These are phyloP conservation scores for Notoglanidium macrostoma DNA, from an alignment of 2,797 vertebrate species.

Conservation along the genomic window DNA sequence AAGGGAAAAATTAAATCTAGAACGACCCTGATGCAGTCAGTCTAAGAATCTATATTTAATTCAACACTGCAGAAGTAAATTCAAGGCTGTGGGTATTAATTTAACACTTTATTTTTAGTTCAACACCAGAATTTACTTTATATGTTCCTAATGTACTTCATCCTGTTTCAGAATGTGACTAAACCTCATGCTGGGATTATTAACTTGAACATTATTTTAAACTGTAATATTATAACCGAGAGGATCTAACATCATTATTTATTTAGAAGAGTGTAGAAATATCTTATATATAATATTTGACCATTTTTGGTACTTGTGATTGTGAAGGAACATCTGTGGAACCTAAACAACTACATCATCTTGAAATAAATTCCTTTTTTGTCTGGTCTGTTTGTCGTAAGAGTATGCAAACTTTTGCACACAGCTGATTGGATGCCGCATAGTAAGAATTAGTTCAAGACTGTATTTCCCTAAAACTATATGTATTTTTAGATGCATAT, in stretches of 20 bases:
- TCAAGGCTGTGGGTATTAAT: background rate
- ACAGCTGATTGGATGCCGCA: background rate
- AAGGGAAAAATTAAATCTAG: background rate
- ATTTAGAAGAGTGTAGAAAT: background rate
- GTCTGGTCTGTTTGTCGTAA: background rate
- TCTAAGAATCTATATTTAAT: background rate
- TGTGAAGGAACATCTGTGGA: background rate
- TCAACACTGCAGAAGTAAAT: background rate
- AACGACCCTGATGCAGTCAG: background rate
- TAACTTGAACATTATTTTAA: background rate
- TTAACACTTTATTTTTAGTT: background rate
- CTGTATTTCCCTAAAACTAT: background rate
- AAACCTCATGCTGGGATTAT: background rate
- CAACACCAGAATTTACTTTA: background rate
- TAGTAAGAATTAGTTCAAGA: background rate
- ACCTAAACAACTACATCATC: background rate
- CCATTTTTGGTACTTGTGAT: background rate
- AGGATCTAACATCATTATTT: background rate
- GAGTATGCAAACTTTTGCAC: background rate
- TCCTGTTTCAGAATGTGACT: background rate
- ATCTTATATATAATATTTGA: background rate
- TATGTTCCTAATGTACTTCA: background rate
- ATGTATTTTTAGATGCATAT: background rate
- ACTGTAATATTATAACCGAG: background rate
- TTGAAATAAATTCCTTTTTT: background rate